Base-by-base conservation (phyloP, 1,140 invertebrate genomes). In the Hesperophylax magnus region DNA sequence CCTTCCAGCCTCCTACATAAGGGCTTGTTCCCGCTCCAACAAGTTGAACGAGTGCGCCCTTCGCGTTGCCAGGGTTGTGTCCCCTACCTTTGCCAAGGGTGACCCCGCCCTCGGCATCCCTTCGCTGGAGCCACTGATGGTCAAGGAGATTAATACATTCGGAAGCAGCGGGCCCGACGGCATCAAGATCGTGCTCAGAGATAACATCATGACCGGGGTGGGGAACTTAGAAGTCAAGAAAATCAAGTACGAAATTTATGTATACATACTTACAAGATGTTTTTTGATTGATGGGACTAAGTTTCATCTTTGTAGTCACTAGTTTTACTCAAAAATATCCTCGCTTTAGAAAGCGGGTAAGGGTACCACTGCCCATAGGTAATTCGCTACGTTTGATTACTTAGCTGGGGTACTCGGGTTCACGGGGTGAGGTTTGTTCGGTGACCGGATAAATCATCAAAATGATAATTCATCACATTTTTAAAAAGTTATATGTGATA, bases 1-100 rank as follows among this genome's bases (percentile, higher is more conserved):
- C 34, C n/a, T 86, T 87, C 79, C 71, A 87, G 87, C 87, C 22
- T 20, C 72, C 3, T 87, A 87, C 65, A 84, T 87, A 8, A 85
- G 84, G 80, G 60, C 84, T 18, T 87, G 87, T 61, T 84, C 83
- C 11, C 78, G 71, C 78, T 78, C 78, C 15, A 84, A 85, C 31
- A 84, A 88, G 78, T 84, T 88, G 17, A 85, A 85, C 53, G 81
- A 85, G 71, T 88, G 87, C 80, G 85, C 81, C 31, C 67, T 84
- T 15, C 34, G 77, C 34, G 79, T 82, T 67, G 87, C 84, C n/a
- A 85, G 84, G 69, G 85, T 85, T 69, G 86, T 86, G 0, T 77
- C 86, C 34, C 71, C 77, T 9, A 77, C 27, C n/a, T 80, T 86
- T 17, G 76, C 83, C n/a, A 31, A 63, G 81, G 85, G 85, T 17